These are phyloP conservation scores for Lepidonotus clava DNA, from an alignment of 2,888 invertebrate species.

Conservation along the genomic window DNA sequence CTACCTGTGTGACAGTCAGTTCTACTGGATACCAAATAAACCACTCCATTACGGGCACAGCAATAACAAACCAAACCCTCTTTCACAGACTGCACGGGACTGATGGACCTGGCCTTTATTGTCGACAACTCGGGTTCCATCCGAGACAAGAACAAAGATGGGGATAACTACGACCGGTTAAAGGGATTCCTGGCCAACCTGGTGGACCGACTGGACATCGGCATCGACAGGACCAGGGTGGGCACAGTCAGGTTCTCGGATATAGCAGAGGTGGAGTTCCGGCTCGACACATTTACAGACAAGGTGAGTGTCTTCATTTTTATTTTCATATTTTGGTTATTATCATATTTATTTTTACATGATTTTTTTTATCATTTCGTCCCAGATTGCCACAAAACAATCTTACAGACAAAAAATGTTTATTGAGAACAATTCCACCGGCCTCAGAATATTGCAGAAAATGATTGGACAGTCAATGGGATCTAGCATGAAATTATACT, in stretches of 20 bases:
- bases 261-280: slow-evolving; percentile 47
- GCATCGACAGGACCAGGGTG: slow-evolving; percentile 52
- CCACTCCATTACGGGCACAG: neutral
- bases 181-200: slow-evolving; percentile 57
- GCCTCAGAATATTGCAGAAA: too few relatives aligned
- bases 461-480: too few relatives aligned
- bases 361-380: too few relatives aligned
- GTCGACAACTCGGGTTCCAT: slow-evolving; percentile 62
- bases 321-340: too few relatives aligned
- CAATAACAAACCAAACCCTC: too few relatives aligned
- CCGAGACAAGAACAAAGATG: slow-evolving; percentile 59
- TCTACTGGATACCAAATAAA: neutral
- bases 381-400: too few relatives aligned
- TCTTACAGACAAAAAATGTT: too few relatives aligned
- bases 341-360: too few relatives aligned
- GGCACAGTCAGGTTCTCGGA: slow-evolving; percentile 58
- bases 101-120: slow-evolving; percentile 57
- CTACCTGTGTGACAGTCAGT: too few relatives aligned
- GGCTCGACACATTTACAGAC: slow-evolving; percentile 43
- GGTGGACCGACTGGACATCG: slow-evolving; percentile 54
- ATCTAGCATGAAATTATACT: too few relatives aligned
- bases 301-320: too few relatives aligned
- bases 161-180: slow-evolving; percentile 57
- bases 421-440: too few relatives aligned
- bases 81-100: slow-evolving; percentile 51